Conservation (phyloP, 2,888 invertebrate species). For the Cephus runcator region DNA sequence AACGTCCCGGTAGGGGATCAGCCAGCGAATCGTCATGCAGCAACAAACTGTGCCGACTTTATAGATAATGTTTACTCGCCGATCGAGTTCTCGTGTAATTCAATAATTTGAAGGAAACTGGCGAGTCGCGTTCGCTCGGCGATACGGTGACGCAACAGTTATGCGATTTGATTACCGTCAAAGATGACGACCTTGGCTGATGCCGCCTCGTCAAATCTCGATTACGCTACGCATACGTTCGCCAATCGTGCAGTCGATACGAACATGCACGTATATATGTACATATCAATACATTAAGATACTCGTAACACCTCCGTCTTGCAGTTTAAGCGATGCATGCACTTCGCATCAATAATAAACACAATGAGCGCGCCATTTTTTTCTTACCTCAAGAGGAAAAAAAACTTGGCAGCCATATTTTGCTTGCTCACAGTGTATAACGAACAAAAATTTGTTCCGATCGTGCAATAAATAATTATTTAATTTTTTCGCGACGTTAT, state of each 20-base stretch:
- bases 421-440: neutral
- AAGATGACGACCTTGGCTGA: slow-evolving; percentile 48
- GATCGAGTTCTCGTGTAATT: slow-evolving; percentile 17
- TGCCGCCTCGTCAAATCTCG: slow-evolving; percentile 46
- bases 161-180: slow-evolving; percentile 44
- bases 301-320: neutral
- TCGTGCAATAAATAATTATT: neutral
- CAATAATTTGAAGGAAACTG: slow-evolving; percentile 12
- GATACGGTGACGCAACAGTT: slow-evolving; percentile 44
- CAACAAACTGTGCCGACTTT: neutral
- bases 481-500: neutral
- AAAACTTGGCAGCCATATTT: neutral
- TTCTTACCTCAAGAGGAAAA: neutral
- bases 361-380: neutral
- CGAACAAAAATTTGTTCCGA: neutral
- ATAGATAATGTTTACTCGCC: neutral
- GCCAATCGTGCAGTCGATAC: neutral
- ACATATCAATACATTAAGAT: neutral
- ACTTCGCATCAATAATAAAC: neutral
- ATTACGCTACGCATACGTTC: slow-evolving; percentile 31
- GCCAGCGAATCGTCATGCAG: neutral
- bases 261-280: neutral
- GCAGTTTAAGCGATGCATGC: neutral
- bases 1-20: neutral
- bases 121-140: neutral